Conservation (phyloP, 37 sponge, comb jelly and placozoan species). For the Haliclona indistincta region DNA sequence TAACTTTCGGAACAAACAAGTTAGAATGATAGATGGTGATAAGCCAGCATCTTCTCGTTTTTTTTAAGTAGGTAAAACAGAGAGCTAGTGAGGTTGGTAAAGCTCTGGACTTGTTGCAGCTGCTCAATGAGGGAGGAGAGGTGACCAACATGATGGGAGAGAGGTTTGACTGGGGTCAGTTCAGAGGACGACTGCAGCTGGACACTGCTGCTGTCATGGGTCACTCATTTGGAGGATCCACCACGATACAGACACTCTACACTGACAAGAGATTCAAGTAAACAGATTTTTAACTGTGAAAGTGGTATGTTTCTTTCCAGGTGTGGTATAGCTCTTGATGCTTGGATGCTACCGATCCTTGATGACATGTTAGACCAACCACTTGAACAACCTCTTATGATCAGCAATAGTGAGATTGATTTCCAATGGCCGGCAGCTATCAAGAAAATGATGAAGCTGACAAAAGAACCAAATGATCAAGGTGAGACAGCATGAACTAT, state of each 20-base stretch:
- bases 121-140: constrained; percentile 44
- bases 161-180: constrained; percentile 50
- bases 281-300: neutral
- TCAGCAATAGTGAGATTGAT: constrained; percentile 69
- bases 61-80: constrained; percentile 25
- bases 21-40: neutral
- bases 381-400: constrained; percentile 52
- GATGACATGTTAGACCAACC: constrained; percentile 31
- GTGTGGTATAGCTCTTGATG: constrained; percentile 75
- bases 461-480: too few species aligned
- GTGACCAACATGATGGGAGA: constrained; percentile 38
- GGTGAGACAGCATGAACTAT: too few species aligned
- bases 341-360: constrained; percentile 70
- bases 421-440: constrained; percentile 67
- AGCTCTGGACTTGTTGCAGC: constrained; percentile 42
- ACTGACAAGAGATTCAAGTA: constrained; percentile 66
- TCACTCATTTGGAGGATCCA: constrained; percentile 76
- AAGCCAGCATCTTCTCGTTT: neutral
- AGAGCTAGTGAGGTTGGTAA: constrained; percentile 29
- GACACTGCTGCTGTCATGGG: constrained; percentile 59
- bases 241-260: constrained; percentile 58
- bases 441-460: constrained; percentile 42
- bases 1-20: constrained; percentile 55
- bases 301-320: constrained; percentile 10
- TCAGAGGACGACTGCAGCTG: constrained; percentile 59